Conservation (phyloP, 2,888 invertebrate species). For the Brenthis hecate region DNA sequence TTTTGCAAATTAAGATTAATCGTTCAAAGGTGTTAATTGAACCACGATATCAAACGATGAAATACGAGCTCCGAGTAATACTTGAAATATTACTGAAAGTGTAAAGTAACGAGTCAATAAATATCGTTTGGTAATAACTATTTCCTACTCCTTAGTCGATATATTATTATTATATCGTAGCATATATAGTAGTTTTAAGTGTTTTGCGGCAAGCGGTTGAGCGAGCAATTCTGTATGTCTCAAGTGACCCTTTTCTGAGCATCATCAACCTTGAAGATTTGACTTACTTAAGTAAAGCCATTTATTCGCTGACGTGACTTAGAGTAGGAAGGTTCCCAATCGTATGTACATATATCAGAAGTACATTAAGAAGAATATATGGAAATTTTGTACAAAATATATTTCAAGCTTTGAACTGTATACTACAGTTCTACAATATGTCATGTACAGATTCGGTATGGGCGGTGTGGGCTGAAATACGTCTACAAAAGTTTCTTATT, state of each 20-base stretch:
- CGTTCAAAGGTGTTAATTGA: not conserved
- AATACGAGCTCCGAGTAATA: conserved; percentile 5
- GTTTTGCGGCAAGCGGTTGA: conserved; percentile 25
- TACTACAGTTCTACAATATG: too few species aligned
- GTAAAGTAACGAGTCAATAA: conserved; percentile 14
- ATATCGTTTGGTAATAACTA: conserved; percentile 11
- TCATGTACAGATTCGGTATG: too few species aligned
- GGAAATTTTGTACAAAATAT: too few species aligned
- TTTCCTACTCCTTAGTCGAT: not conserved
- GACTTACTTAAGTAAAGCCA: conserved; percentile 14
- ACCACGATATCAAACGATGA: conserved; percentile 4
- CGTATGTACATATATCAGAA: not conserved
- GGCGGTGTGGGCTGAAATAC: too few species aligned
- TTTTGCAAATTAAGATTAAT: not conserved
- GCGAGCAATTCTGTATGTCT: conserved; percentile 30
- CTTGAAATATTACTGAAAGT: conserved; percentile 6
- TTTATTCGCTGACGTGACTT: conserved; percentile 1
- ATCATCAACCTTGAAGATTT: conserved; percentile 29
- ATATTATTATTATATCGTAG: conserved; percentile 5
- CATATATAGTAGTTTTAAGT: conserved; percentile 26
- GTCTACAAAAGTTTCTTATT: too few species aligned
- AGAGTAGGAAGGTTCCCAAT: not conserved
- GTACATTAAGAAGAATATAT: not conserved
- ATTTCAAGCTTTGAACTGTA: too few species aligned
- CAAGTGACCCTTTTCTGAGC: conserved; percentile 28